Conservation (phyloP, 2,888 invertebrate genomes). For the Xestoiulus laeticollis region DNA sequence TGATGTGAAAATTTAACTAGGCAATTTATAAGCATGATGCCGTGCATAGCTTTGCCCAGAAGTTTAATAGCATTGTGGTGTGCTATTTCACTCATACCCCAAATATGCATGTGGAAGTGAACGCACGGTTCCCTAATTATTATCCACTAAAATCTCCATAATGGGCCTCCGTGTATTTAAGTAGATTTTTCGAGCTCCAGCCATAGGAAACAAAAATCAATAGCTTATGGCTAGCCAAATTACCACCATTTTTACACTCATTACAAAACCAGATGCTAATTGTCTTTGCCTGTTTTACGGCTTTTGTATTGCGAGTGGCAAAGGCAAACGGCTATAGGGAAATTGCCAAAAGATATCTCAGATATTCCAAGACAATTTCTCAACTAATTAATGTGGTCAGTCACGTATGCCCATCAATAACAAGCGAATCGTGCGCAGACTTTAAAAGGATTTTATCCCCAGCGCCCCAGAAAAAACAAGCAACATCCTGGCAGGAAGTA, state of each 20-base stretch:
- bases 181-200: neutral
- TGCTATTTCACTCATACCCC: neutral
- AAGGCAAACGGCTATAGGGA: neutral
- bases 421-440: neutral
- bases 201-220: neutral
- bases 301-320: neutral
- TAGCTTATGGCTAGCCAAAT: slow-evolving; percentile 16
- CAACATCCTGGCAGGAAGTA: neutral
- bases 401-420: slow-evolving; percentile 39
- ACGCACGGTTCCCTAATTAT: neutral
- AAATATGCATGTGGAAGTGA: neutral
- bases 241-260: neutral
- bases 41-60: neutral
- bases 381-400: neutral
- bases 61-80: neutral
- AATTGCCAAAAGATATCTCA: neutral
- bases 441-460: neutral
- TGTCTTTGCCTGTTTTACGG: neutral
- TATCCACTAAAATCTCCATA: neutral
- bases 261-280: slow-evolving; percentile 32
- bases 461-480: neutral
- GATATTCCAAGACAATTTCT: neutral
- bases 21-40: neutral
- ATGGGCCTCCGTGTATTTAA: neutral
- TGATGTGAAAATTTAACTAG: neutral